A percentile compares a stretch with the other conserved stretches of the same genome.
Conservation (phyloP, 2,113 vertebrate genomes). For the Ophiodon elongatus region DNA sequence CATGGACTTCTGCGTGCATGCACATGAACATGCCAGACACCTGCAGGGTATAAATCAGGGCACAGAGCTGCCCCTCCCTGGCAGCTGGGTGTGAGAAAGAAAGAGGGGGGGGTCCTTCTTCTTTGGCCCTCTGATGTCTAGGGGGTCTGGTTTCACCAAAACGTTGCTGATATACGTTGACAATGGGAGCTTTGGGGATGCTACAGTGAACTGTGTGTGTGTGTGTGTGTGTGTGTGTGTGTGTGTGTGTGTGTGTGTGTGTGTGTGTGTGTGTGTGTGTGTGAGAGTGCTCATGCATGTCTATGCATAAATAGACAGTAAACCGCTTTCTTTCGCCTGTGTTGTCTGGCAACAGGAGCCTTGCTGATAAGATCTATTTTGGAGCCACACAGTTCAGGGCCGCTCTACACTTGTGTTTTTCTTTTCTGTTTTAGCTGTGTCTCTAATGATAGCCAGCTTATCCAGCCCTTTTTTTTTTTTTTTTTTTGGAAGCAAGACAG, state of each 20-base stretch:
- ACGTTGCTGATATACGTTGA: conserved; percentile 39
- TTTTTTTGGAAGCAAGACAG: conserved; percentile 21
- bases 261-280: conserved; percentile 2
- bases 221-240: conserved; percentile 26
- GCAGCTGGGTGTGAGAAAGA: conserved; percentile 68
- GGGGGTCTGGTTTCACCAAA: conserved; percentile 61
- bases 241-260: conserved; percentile 21
- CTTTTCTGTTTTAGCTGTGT: conserved; percentile 45
- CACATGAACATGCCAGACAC: conserved; percentile 69
- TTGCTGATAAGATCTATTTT: conserved; percentile 74
- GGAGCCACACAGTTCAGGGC: conserved; percentile 57
- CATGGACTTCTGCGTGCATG: conserved; percentile 41
- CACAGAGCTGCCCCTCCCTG: conserved; percentile 56
- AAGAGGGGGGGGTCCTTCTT: conserved; percentile 14
- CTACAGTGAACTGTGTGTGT: conserved; percentile 25
- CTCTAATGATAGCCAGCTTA: conserved; percentile 58
- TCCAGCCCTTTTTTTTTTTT: neutral
- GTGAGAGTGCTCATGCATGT: conserved; percentile 15
- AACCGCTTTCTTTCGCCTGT: conserved; percentile 51
- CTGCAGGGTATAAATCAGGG: conserved; percentile 80
- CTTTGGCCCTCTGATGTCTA: conserved; percentile 47
- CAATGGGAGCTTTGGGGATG: conserved; percentile 60
- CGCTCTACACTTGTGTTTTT: conserved; percentile 48
- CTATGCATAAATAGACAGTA: conserved; percentile 61
- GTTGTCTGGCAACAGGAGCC: conserved; percentile 55